Evolutionary conservation across 2,113 vertebrate species (phyloP), one percentile per base, ranked within the genome.

Genomic region (Mormyrus lacerda): DNA sequence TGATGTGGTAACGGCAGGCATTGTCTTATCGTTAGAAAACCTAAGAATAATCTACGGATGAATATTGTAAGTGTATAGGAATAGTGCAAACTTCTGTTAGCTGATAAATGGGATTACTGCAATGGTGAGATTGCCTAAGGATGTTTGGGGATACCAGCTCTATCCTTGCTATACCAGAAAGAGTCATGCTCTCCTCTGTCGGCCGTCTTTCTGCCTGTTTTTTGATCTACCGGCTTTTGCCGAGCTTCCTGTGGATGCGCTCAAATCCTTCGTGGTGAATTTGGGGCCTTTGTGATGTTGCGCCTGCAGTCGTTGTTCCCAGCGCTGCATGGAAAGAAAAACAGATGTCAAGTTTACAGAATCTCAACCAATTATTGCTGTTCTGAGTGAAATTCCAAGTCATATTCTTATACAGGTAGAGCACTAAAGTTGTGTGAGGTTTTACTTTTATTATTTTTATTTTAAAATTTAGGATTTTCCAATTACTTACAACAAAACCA

Each of bases 241-340:
- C 7, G 83, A 65, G 58, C 53, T 86, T 15, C 89, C 44, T 4
- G 83, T 24, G 17, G 83, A 45, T 31, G 45, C 11, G 19, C 83
- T 50, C 7, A 58, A 69, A 15, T 55, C 55, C 55, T 86, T 89
- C 5, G 45, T n/a, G 58, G 9, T 89, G 6, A 51, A 35, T 89
- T 85, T 89, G 10, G 83, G 58, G 89, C 44, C 47, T 69, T 47
- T 65, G 39, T 35, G 82, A 44, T 73, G 83, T 44, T 69, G 89
- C 3, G 86, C 89, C 58, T 89, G 83, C 8, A 89, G 17, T 19
- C 89, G 42, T 86, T 89, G 89, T 50, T 89, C 89, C 89, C 89
- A 89, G 82, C 89, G 89, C 89, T 89, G 13, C 3, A 27, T 4
- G 50, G 39, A 8, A n/a, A 17, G 55, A 9, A 65, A 50, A 27